phyloP scores from a whole-genome alignment of 2,797 vertebrate genomes.

The Sebastes taczanowskii region DNA sequence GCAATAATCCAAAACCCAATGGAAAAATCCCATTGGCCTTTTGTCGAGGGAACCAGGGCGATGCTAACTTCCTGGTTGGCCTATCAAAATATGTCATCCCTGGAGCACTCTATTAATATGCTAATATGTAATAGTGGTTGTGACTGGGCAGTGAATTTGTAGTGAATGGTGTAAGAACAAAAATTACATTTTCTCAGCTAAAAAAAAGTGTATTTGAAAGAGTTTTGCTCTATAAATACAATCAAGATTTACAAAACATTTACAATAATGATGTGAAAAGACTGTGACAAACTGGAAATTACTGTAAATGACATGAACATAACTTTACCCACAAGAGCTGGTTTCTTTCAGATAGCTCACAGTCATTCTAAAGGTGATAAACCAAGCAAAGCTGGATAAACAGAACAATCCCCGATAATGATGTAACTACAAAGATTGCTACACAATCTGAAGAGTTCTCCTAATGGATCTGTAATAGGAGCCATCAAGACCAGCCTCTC shows the following conservation, averaged over 20 bases:
- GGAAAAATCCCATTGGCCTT: no score
- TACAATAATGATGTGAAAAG: background rate
- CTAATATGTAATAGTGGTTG: no score
- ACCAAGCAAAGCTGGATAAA: background rate
- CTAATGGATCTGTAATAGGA: conserved; percentile 69
- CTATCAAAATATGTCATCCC: no score
- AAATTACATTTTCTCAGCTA: background rate
- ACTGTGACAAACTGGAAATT: background rate
- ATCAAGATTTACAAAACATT: background rate
- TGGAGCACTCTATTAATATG: no score
- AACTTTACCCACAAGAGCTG: background rate
- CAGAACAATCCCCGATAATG: conserved; percentile 15
- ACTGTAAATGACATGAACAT: background rate
- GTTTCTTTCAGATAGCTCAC: background rate
- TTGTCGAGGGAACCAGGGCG: no score
- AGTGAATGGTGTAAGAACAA: background rate
- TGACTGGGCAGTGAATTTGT: no score
- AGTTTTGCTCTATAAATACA: background rate
- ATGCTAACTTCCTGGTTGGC: no score
- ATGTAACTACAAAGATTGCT: conserved; percentile 39
- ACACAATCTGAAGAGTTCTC: conserved; percentile 43
- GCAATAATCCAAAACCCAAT: no score
- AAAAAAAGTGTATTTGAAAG: background rate
- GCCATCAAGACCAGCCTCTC: conserved; percentile 51
- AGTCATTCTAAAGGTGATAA: background rate